Conservation (phyloP, 2,888 invertebrate species). For the Eumacrocentrus americanus region DNA sequence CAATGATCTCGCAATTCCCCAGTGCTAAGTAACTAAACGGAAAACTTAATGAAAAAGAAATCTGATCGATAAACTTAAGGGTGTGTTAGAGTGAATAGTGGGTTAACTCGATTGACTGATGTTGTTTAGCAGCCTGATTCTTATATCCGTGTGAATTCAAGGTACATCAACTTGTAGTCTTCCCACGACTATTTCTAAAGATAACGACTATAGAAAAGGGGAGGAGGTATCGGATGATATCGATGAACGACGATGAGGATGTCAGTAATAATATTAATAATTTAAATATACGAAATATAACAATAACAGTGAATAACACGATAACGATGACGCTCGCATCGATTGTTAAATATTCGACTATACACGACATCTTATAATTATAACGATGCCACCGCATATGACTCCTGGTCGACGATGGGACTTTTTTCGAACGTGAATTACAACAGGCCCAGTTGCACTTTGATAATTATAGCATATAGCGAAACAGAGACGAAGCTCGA, state of each 20-base stretch:
- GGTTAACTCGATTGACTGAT: slow-evolving; percentile 34
- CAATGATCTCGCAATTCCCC: slow-evolving; percentile 10
- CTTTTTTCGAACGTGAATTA: slow-evolving; percentile 20
- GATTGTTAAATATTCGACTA: slow-evolving; percentile 26
- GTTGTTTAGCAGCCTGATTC: too few species aligned
- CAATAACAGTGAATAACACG: slow-evolving; percentile 32
- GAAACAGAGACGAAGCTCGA: slow-evolving; percentile 28
- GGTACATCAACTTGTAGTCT: slow-evolving; percentile 11
- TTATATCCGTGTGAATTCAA: slow-evolving; percentile 12
- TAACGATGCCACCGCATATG: slow-evolving; percentile 22
- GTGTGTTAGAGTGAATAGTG: slow-evolving; percentile 34
- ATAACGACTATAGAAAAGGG: slow-evolving; percentile 16
- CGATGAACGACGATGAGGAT: slow-evolving; percentile 27
- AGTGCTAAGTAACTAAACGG: slow-evolving; percentile 12
- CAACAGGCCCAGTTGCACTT: slow-evolving; percentile 28
- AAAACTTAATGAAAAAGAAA: slow-evolving; percentile 2
- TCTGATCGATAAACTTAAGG: slow-evolving; percentile 1
- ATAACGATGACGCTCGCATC: slow-evolving; percentile 28
- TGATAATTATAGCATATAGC: slow-evolving; percentile 22
- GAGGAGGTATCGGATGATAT: slow-evolving; percentile 21
- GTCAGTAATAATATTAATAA: slow-evolving; percentile 29
- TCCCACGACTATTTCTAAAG: neutral
- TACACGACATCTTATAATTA: slow-evolving; percentile 22
- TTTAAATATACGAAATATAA: slow-evolving; percentile 31
- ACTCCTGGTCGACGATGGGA: slow-evolving; percentile 24